These are phyloP conservation scores for Subanguina moxae DNA, from an alignment of 1,140 invertebrate species.

Conservation along the genomic window DNA sequence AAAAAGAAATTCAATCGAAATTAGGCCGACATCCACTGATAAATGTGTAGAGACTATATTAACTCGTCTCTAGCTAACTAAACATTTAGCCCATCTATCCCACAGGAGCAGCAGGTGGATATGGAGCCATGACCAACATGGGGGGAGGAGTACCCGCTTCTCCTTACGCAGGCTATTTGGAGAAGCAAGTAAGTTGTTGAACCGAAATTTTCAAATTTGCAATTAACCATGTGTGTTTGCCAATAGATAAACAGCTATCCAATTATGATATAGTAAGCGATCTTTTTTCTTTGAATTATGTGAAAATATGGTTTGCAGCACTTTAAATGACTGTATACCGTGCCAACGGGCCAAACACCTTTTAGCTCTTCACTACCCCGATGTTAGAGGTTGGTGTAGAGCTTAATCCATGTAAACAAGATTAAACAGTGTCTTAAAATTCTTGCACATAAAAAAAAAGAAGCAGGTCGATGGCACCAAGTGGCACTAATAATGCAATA, in stretches of 20 bases:
- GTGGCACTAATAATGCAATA: too few relatives aligned
- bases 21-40: too few relatives aligned
- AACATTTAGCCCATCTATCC: too few relatives aligned
- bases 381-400: slow-evolving; percentile 17
- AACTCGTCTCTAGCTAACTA: too few relatives aligned
- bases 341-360: slow-evolving; percentile 43
- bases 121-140: slow-evolving; percentile 17
- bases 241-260: slow-evolving; percentile 19
- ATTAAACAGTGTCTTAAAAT: too few relatives aligned
- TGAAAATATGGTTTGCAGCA: slow-evolving; percentile 4
- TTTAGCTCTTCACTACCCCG: slow-evolving; percentile 36
- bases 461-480: too few relatives aligned
- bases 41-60: too few relatives aligned
- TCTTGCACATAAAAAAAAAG: too few relatives aligned
- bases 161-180: slow-evolving; percentile 45
- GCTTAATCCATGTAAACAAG: too few relatives aligned
- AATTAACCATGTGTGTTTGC: slow-evolving; percentile 17
- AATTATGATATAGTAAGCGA: slow-evolving; percentile 43
- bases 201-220: neutral
- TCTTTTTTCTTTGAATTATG: too few relatives aligned
- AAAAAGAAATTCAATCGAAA: too few relatives aligned
- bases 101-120: neutral
- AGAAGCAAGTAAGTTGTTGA: slow-evolving; percentile 38
- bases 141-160: slow-evolving; percentile 29
- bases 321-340: slow-evolving; percentile 44